Percentiles rank a stretch among this genome's conserved stretches.
phyloP scores from a whole-genome alignment of 2,113 vertebrate genomes.

The Malaclemys terrapin region DNA sequence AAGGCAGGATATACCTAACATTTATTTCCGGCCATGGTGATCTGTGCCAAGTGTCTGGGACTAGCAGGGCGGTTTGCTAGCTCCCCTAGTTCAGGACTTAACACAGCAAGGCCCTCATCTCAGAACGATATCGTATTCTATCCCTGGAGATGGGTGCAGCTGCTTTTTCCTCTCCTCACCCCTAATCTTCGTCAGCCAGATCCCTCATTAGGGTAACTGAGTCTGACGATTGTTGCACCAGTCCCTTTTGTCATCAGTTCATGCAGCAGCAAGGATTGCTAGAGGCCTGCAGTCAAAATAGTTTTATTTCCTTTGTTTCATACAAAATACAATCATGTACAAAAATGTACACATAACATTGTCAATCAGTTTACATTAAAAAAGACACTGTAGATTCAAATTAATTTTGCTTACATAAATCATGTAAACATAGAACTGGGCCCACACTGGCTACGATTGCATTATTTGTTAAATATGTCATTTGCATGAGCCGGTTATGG shows the following conservation, averaged over 20 bases:
- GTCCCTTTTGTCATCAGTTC: too few species aligned
- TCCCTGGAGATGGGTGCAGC: fast-evolving
- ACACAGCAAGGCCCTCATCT: background rate
- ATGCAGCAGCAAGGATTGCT: background rate
- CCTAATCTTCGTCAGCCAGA: background rate
- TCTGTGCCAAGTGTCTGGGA: background rate
- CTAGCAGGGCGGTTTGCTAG: background rate
- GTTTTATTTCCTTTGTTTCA: conserved; percentile 75
- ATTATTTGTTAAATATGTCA: background rate
- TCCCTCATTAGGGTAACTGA: background rate
- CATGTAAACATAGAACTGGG: conserved; percentile 70
- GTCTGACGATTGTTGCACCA: background rate
- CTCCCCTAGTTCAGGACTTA: too few species aligned
- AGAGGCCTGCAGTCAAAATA: conserved; percentile 8
- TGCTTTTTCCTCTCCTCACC: background rate
- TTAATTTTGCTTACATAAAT: conserved; percentile 59
- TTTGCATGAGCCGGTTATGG: fast-evolving
- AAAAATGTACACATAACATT: conserved; percentile 85
- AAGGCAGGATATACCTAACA: background rate
- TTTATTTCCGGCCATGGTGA: background rate
- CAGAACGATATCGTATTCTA: fast-evolving
- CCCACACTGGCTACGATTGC: conserved; percentile 48
- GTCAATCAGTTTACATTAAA: conserved; percentile 78
- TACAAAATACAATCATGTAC: conserved; percentile 90
- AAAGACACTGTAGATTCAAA: conserved; percentile 68